These are phyloP conservation scores for Diglossa cyanea DNA, from an alignment of 2,797 vertebrate species.

Conservation along the genomic window DNA sequence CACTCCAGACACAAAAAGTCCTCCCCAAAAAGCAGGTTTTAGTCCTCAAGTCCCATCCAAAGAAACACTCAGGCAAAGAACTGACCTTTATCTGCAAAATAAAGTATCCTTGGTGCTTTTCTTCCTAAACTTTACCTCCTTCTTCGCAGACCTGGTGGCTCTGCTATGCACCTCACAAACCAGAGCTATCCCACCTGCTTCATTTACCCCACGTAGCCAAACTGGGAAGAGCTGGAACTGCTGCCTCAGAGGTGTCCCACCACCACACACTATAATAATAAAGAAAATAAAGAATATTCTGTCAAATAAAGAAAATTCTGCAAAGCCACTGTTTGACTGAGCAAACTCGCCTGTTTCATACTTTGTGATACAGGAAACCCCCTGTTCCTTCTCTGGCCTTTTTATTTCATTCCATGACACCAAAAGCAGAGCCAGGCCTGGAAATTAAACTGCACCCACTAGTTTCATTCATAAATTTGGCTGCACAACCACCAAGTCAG, in stretches of 20 bases:
- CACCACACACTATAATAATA: rapidly evolving
- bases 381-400: not conserved
- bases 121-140: not conserved
- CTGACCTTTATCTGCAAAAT: not conserved
- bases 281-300: too few species aligned
- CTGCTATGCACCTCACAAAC: not conserved
- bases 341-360: not conserved
- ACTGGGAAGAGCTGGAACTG: not conserved
- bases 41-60: not conserved
- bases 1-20: not conserved
- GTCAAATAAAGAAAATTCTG: not conserved
- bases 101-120: not conserved
- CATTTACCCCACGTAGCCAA: rapidly evolving
- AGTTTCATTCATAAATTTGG: slow-evolving; percentile 45
- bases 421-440: not conserved
- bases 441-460: not conserved
- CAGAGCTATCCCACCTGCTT: not conserved
- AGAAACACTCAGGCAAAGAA: not conserved
- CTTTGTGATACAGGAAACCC: not conserved
- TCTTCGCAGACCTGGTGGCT: not conserved
- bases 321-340: not conserved
- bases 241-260: not conserved
- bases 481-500: not conserved
- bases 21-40: not conserved
- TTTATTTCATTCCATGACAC: not conserved